Percentiles rank a stretch among this genome's conserved stretches.
Conservation (phyloP, 2,888 invertebrate species). For the Monopis laevigella region DNA sequence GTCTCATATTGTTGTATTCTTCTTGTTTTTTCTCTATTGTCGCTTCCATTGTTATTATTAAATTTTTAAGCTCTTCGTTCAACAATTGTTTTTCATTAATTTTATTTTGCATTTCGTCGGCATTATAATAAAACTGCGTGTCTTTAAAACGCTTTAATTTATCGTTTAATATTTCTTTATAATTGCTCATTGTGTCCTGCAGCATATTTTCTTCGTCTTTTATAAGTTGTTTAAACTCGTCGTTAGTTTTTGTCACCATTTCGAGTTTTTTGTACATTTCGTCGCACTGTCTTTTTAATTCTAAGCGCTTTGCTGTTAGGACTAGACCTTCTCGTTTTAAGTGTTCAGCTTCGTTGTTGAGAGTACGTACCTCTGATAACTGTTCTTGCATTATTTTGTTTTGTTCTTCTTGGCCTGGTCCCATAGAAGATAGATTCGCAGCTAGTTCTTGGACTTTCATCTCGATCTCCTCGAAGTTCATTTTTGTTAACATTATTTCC, state of each 20-base stretch:
- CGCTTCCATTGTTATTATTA: too few species aligned
- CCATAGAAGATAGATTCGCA: not conserved
- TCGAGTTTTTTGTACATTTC: conserved; percentile 29
- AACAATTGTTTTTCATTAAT: too few species aligned
- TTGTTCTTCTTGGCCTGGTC: not conserved
- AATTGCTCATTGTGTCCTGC: conserved; percentile 20
- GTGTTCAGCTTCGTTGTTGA: conserved; percentile 3
- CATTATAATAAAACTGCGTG: conserved; percentile 35
- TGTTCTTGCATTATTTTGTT: not conserved
- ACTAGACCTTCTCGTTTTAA: conserved; percentile 18
- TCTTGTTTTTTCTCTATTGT: conserved; percentile 29
- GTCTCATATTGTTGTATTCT: conserved; percentile 22
- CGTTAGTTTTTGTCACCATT: conserved; percentile 23
- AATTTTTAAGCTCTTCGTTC: too few species aligned
- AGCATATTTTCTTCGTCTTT: conserved; percentile 28
- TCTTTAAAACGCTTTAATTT: conserved; percentile 38
- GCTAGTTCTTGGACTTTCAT: not conserved
- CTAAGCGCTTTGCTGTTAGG: conserved; percentile 39
- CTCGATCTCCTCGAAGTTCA: conserved; percentile 42
- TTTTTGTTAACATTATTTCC: conserved; percentile 45
- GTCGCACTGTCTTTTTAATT: conserved; percentile 37
- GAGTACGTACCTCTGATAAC: not conserved
- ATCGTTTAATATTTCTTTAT: conserved; percentile 36
- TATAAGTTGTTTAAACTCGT: conserved; percentile 25
- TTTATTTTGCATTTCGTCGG: too few species aligned